Base-by-base conservation (phyloP, 2,113 vertebrate species). In the Onychostoma macrolepis region DNA sequence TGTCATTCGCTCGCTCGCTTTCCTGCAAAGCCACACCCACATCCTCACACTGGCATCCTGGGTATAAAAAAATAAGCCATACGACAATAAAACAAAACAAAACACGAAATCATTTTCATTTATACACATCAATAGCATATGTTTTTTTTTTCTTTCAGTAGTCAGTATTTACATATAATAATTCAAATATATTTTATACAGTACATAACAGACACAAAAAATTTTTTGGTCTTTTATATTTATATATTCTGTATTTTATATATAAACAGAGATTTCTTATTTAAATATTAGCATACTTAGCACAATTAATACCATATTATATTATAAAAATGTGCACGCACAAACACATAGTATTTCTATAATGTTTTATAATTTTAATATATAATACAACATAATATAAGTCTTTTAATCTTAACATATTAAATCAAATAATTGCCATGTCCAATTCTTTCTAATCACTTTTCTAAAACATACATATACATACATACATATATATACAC, bases 1-100 rank as follows among this genome's bases (percentile, higher is more conserved):
- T 78, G 58, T 48, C 86, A n/a, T 19, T 56, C 79, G 33, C 69
- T 48, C 82, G 9, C 15, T n/a, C 36, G n/a, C 24, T 82, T 28
- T 69, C 61, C 26, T 10, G 61, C 61, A 67, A 28, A 83, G 53
- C 50, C 78, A 86, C 74, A n/a, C 83, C 50, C 74, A 86, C 80
- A 28, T 26, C 33, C 41, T 74, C 65, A 48, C 43, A 69, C 26
- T 48, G 19, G 58, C 24, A 43, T 67, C 38, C 1, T 65, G 24
- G 38, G 33, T 65, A 56, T 2, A 2, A 21, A 24, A 21, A 50
- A 5, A 19, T 17, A 19, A 53, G 50, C 50, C 2, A 21, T 33
- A 71, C 15, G 8, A n/a, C 21, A 5, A 41, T 9, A 72, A 41
- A 71, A 15, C 0, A 24, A 9, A 38, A 15, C 2, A 74, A 36